Conservation (phyloP, 2,888 invertebrate genomes). For the Anthrax anthrax region DNA sequence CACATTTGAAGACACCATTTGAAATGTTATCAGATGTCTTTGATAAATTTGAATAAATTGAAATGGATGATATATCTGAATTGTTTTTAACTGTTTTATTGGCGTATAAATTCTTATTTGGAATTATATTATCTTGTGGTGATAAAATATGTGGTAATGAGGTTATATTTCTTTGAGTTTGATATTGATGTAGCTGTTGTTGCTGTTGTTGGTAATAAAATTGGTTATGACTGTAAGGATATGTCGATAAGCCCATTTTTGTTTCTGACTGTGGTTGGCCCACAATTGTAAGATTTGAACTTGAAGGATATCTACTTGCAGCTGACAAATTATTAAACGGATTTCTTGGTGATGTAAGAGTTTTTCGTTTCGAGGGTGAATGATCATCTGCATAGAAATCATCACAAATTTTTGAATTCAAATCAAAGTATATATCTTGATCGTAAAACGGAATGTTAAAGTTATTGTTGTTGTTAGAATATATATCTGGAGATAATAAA, state of each 20-base stretch:
- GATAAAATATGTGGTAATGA: background rate
- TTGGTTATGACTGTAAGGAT: background rate
- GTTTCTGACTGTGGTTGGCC: constrained; percentile 7
- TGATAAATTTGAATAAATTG: background rate
- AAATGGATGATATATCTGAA: background rate
- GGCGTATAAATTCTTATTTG: background rate
- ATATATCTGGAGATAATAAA: background rate
- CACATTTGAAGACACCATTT: too few relatives aligned
- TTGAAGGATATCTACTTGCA: constrained; percentile 12
- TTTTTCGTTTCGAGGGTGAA: background rate
- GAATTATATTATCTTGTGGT: background rate
- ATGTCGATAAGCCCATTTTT: background rate
- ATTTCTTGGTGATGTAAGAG: constrained; percentile 1
- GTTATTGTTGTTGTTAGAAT: background rate
- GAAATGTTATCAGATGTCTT: background rate
- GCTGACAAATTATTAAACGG: constrained; percentile 9
- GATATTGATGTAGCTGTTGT: constrained; percentile 2
- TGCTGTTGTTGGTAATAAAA: background rate
- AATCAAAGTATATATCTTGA: background rate
- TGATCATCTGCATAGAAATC: constrained; percentile 2
- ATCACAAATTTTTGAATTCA: background rate
- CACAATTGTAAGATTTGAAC: constrained; percentile 13
- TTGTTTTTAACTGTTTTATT: background rate
- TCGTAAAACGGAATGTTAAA: background rate
- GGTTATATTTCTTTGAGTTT: constrained; percentile 1